These are phyloP conservation scores for Triplophysa bombifrons DNA, from an alignment of 2,797 vertebrate species.

Conservation along the genomic window DNA sequence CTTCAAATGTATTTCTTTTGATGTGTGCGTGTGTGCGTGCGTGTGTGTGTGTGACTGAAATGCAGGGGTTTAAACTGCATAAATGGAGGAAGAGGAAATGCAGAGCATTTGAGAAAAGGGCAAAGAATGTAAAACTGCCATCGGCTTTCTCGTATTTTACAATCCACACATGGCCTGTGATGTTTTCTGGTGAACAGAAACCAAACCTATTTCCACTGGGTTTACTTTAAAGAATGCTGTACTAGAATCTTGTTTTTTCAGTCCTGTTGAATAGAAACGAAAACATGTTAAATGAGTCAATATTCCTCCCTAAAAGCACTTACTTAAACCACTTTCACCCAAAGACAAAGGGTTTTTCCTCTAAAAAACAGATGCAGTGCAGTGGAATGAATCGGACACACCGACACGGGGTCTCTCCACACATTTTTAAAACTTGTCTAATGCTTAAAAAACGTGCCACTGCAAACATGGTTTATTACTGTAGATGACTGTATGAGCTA, in stretches of 20 bases:
- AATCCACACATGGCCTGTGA: background rate
- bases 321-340: background rate
- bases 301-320: background rate
- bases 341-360: background rate
- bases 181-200: background rate
- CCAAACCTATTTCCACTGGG: background rate
- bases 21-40: background rate
- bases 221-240: no score
- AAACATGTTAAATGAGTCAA: background rate
- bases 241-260: background rate
- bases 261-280: background rate
- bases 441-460: background rate
- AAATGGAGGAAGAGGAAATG: background rate
- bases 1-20: constrained; percentile 2
- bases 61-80: background rate
- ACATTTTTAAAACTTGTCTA: background rate
- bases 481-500: background rate
- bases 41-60: background rate
- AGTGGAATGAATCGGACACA: background rate
- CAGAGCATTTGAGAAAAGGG: background rate
- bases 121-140: constrained; percentile 4
- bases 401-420: background rate
- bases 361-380: background rate
- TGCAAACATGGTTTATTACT: background rate
- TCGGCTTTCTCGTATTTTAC: constrained; percentile 6